phyloP scores from a whole-genome alignment of 2,113 vertebrate genomes.

The western clawed frog (Xenopus tropicalis) region DNA sequence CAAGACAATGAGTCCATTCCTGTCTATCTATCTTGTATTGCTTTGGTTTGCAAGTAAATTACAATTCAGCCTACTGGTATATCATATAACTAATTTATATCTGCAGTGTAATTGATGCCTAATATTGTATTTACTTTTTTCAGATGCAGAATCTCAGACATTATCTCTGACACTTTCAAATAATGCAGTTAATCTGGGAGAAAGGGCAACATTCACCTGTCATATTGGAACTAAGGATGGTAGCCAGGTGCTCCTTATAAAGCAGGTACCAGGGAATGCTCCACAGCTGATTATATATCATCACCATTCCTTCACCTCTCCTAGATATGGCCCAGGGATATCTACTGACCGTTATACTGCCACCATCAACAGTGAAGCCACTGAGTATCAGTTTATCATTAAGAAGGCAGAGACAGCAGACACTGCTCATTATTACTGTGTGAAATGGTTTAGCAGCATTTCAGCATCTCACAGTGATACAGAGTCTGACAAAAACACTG shows the following conservation, averaged over 20 bases:
- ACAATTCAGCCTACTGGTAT: too few relatives aligned
- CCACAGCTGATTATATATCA: constrained; percentile 1
- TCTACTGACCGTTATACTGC: constrained; percentile 3
- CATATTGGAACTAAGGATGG: neutral
- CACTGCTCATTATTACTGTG: neutral
- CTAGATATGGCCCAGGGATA: constrained; percentile 10
- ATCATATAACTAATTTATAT: too few relatives aligned
- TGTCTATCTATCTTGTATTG: too few relatives aligned
- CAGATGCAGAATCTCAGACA: neutral
- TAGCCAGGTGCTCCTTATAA: neutral
- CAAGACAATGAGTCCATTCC: too few relatives aligned
- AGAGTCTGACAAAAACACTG: neutral
- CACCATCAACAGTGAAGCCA: neutral
- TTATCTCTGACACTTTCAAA: neutral
- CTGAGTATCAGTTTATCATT: constrained; percentile 12
- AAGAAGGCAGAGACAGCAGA: neutral
- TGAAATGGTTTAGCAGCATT: neutral
- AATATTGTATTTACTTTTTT: too few relatives aligned
- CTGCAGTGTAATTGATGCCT: too few relatives aligned
- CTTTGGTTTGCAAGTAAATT: too few relatives aligned
- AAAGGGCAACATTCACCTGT: neutral
- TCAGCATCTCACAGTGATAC: neutral
- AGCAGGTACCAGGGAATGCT: neutral
- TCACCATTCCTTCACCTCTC: constrained; percentile 3
- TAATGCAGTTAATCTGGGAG: neutral